phyloP scores from a whole-genome alignment of 2,888 invertebrate species.

The Megaustenia siamemsis region DNA sequence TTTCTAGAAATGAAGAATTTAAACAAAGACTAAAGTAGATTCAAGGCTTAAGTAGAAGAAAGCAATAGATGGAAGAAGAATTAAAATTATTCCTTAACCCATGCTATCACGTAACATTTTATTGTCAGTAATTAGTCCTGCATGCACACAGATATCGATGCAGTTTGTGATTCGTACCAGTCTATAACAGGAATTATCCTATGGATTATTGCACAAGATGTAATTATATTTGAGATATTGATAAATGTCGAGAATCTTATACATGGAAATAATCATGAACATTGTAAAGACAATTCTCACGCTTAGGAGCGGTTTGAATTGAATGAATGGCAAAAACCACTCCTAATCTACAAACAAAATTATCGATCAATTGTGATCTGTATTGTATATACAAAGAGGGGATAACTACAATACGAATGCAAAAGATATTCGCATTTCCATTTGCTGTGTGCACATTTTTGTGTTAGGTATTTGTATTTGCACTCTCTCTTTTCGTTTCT shows the following conservation, averaged over 20 bases:
- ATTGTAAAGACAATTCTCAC: neutral
- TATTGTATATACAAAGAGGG: neutral
- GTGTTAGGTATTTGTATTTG: too few relatives aligned
- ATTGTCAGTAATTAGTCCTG: too few relatives aligned
- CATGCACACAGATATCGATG: neutral
- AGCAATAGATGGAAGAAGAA: too few relatives aligned
- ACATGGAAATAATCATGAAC: neutral
- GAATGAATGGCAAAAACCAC: neutral
- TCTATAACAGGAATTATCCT: neutral
- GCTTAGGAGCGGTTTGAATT: neutral
- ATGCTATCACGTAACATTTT: too few relatives aligned
- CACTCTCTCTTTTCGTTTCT: too few relatives aligned
- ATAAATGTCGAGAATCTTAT: neutral
- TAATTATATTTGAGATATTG: neutral
- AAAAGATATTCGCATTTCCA: neutral
- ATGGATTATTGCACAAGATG: neutral
- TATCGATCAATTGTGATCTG: neutral
- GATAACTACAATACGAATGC: neutral
- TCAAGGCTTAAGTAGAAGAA: too few relatives aligned
- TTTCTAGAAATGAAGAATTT: too few relatives aligned
- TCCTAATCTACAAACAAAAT: neutral
- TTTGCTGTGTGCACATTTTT: too few relatives aligned
- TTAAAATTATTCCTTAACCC: too few relatives aligned
- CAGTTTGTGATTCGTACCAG: neutral
- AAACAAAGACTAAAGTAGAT: too few relatives aligned